Conservation (phyloP, 2,888 invertebrate species). For the Brachyptera risi region DNA sequence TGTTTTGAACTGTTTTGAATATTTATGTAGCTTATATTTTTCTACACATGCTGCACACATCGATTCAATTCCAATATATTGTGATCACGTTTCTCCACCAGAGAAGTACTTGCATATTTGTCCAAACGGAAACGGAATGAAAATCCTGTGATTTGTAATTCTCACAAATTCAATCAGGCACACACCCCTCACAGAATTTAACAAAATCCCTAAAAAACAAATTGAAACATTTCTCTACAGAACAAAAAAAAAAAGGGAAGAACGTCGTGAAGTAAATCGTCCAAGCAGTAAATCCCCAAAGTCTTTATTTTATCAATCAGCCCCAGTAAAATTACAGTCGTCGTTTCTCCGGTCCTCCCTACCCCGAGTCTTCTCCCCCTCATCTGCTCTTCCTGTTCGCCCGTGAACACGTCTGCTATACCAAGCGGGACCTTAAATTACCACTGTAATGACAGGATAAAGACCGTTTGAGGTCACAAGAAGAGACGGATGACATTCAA, state of each 20-base stretch:
- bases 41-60: too few relatives aligned
- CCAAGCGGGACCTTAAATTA: conserved; percentile 7
- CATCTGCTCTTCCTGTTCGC: background rate
- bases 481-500: background rate
- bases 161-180: too few relatives aligned
- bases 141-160: too few relatives aligned
- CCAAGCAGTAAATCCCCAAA: background rate
- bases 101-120: too few relatives aligned
- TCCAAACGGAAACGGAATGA: too few relatives aligned
- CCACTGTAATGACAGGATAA: conserved; percentile 18
- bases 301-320: conserved; percentile 8
- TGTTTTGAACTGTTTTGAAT: too few relatives aligned
- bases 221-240: background rate
- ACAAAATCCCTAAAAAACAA: background rate
- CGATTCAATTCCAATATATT: too few relatives aligned
- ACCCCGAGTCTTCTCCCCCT: background rate
- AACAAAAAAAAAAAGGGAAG: background rate
- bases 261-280: background rate
- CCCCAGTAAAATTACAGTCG: background rate
- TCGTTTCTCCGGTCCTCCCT: background rate
- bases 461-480: conserved; percentile 14
- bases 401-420: background rate
- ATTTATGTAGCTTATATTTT: too few relatives aligned
- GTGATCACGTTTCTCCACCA: too few relatives aligned
- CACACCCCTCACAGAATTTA: too few relatives aligned